A percentile compares a stretch with the other conserved stretches of the same genome.
phyloP scores from a whole-genome alignment of 2,797 vertebrate genomes.

The Phalloptychus januarius region DNA sequence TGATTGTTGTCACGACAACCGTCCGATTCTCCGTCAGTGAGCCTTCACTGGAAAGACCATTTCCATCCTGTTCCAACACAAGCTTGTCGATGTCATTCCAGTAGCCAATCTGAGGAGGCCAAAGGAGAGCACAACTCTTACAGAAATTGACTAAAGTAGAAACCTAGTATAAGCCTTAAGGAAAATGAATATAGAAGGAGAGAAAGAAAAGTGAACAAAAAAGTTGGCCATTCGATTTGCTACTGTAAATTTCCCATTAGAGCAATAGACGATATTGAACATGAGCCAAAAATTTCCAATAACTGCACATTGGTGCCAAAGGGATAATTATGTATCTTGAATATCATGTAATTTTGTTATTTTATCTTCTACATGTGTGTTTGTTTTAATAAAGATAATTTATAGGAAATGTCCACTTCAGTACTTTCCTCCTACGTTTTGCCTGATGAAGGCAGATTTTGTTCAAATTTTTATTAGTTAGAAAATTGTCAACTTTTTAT shows the following conservation, averaged over 20 bases:
- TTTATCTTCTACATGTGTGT: slow-evolving; percentile 25
- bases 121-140: neutral
- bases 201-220: slow-evolving; percentile 15
- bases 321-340: slow-evolving; percentile 53
- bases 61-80: slow-evolving; percentile 94
- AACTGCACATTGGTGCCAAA: slow-evolving; percentile 53
- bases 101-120: slow-evolving; percentile 89
- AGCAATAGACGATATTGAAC: slow-evolving; percentile 54
- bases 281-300: slow-evolving; percentile 51
- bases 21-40: slow-evolving; percentile 94
- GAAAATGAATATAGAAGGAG: neutral
- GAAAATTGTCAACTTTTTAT: slow-evolving; percentile 23
- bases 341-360: slow-evolving; percentile 45
- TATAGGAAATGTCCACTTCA: slow-evolving; percentile 10
- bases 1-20: slow-evolving; percentile 98
- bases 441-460: slow-evolving; percentile 15
- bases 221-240: slow-evolving; percentile 26
- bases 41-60: slow-evolving; percentile 90
- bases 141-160: slow-evolving; percentile 1
- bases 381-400: slow-evolving; percentile 30
- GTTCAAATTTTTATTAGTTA: slow-evolving; percentile 22
- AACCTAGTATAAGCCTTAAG: neutral
- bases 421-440: slow-evolving; percentile 11
- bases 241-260: slow-evolving; percentile 67
- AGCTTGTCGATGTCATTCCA: slow-evolving; percentile 99